Base-by-base conservation (phyloP, 2,113 vertebrate genomes). In the Aegithalos caudatus region DNA sequence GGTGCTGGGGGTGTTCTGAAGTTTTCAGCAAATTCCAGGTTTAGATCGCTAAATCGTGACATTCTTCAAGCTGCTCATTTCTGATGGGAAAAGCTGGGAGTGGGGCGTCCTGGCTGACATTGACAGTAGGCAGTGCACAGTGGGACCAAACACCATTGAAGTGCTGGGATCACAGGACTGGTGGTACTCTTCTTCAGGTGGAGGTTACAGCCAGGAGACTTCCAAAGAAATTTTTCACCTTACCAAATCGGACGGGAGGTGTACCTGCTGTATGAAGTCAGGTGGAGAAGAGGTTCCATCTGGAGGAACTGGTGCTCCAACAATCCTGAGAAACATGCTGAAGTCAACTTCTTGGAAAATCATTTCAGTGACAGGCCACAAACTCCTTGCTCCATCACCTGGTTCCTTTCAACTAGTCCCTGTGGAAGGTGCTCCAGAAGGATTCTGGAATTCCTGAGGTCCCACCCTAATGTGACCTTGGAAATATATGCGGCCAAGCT, bases 351-450 rank as follows among this genome's bases (percentile, higher is more conserved):
- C 80, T 78, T 98, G 71, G 56, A 97, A 79, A 97, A 95, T 51
- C 3, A 20, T 16, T 94, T 83, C 54, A 61, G 14, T 2, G 25
- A 1, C 6, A 2, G 2, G 17, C 38, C 15, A 7, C 25, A 44
- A 71, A 7, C 25, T 90, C 6, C 8, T 74, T 97, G 97, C 79
- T 96, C 66, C 19, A 82, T 98, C 64, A 93, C 24, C 80, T 98
- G 97, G 98, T 88, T 97, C 96, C 58, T 98, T 53, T 97, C 97
- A 42, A 88, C 97, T 84, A 98, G 84, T 19, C 97, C 97, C 28
- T 97, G 97, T 50, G 94, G 94, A 66, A 65, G 62, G 2, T 98
- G 97, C 27, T 92, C 69, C 44, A 8, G 1, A 33, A 97, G 56
- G 27, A 97, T 97, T 40, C 23, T 79, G 42, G 24, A 93, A 8